A percentile compares a stretch with the other conserved stretches of the same genome.
These are phyloP conservation scores for Neuroterus valhalla DNA, from an alignment of 1,140 invertebrate species.

Conservation along the genomic window DNA sequence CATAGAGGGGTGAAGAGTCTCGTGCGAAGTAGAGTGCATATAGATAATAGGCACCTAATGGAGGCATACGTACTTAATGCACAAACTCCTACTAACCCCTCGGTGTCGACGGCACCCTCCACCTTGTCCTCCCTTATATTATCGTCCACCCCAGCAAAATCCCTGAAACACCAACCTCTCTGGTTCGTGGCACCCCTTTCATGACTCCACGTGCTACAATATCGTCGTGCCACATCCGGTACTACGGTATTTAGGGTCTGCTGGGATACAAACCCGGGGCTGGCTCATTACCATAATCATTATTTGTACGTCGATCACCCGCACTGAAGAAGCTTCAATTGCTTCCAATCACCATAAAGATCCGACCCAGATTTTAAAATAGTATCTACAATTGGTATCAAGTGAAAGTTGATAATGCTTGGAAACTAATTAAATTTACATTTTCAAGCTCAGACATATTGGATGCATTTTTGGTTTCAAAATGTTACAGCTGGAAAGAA, in stretches of 20 bases:
- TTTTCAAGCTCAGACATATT: too few species aligned
- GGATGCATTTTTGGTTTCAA: too few species aligned
- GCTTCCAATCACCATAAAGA: neutral
- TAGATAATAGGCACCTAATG: constrained; percentile 22
- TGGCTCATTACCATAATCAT: constrained; percentile 49
- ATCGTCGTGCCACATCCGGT: constrained; percentile 51
- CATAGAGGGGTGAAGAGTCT: constrained; percentile 45
- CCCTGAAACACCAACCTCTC: constrained; percentile 32
- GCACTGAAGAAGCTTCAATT: constrained; percentile 5
- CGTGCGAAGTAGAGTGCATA: constrained; percentile 37
- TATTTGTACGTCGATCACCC: constrained; percentile 38
- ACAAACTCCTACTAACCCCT: constrained; percentile 30
- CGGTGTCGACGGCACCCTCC: constrained; percentile 36
- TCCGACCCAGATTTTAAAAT: too few species aligned
- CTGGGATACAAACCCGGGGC: neutral
- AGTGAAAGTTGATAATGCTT: too few species aligned
- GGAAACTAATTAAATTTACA: too few species aligned
- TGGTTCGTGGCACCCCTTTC: constrained; percentile 34
- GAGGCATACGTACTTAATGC: constrained; percentile 27
- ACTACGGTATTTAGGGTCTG: constrained; percentile 35
- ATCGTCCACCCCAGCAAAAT: constrained; percentile 28
- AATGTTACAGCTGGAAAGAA: too few species aligned
- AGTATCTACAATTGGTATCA: too few species aligned
- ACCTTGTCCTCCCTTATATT: constrained; percentile 27
- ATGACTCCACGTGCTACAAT: constrained; percentile 52